These are phyloP conservation scores for Chydorus sphaericus DNA, from an alignment of 2,888 invertebrate genomes.

Conservation along the genomic window DNA sequence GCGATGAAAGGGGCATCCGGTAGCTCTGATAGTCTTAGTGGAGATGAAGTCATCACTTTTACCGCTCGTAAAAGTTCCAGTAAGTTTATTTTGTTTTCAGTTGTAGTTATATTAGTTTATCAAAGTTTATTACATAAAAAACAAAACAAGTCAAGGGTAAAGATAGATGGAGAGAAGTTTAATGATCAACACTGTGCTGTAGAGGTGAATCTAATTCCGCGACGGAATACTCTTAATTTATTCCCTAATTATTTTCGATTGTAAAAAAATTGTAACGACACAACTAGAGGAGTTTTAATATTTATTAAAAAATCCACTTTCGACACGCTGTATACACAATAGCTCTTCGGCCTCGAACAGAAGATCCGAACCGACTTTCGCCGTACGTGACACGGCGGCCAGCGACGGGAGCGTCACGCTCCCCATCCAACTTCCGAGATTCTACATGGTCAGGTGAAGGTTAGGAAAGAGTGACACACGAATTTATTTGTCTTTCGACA, in stretches of 20 bases:
- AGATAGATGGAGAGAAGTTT: too few species aligned
- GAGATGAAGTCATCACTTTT: constrained; percentile 47
- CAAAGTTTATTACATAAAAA: too few species aligned
- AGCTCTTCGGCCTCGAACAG: background rate
- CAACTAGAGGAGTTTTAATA: too few species aligned
- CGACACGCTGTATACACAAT: too few species aligned
- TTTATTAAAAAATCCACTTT: too few species aligned
- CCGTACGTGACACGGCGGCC: background rate
- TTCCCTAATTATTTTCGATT: too few species aligned
- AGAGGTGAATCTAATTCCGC: too few species aligned
- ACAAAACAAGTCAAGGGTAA: too few species aligned
- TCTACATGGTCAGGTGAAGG: constrained; percentile 2
- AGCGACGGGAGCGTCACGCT: background rate
- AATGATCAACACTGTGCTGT: too few species aligned
- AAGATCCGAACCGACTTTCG: background rate
- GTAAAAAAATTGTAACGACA: too few species aligned
- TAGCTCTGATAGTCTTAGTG: constrained; percentile 59
- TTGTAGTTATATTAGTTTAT: background rate
- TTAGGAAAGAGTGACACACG: background rate
- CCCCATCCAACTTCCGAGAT: background rate
- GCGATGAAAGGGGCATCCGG: constrained; percentile 24
- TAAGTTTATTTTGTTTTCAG: constrained; percentile 35
- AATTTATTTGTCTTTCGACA: background rate
- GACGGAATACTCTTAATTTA: too few species aligned
- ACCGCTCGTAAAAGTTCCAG: constrained; percentile 68